Conservation (phyloP, 92 coral and sea anemone genomes). For the Hydrozoanthus gracilis region DNA sequence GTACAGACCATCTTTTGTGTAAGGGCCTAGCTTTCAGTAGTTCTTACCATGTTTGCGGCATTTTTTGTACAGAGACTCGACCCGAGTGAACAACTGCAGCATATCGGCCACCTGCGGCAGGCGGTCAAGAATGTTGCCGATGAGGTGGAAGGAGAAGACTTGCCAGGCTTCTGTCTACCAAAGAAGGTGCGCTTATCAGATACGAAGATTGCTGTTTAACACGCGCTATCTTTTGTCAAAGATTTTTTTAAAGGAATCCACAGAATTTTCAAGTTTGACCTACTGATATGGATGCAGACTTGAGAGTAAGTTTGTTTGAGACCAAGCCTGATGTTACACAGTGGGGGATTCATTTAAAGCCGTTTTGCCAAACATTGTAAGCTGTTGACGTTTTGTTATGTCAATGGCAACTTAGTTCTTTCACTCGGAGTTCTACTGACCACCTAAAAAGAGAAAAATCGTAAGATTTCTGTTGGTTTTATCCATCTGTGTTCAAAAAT, state of each 20-base stretch:
- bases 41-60: background rate
- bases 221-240: background rate
- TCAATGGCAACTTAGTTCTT: too few relatives aligned
- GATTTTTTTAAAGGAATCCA: background rate
- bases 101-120: constrained; percentile 86
- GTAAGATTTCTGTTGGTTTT: too few relatives aligned
- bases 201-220: background rate
- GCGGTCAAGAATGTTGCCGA: constrained; percentile 83
- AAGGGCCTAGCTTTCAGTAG: background rate
- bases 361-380: too few relatives aligned
- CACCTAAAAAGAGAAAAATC: too few relatives aligned
- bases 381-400: too few relatives aligned
- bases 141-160: constrained; percentile 78
- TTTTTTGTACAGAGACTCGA: constrained; percentile 73
- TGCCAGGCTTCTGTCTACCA: constrained; percentile 97
- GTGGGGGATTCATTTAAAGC: too few relatives aligned
- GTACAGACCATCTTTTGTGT: background rate
- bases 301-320: too few relatives aligned
- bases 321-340: too few relatives aligned
- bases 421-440: too few relatives aligned
- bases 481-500: too few relatives aligned
- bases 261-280: background rate
- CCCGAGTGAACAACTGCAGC: constrained; percentile 89
- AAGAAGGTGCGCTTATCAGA: constrained; percentile 74
- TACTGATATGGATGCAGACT: too few relatives aligned